Evolutionary conservation across 2,888 invertebrate species (phyloP), one percentile per base, ranked within the genome.

Genomic region (Terebella lapidaria): DNA sequence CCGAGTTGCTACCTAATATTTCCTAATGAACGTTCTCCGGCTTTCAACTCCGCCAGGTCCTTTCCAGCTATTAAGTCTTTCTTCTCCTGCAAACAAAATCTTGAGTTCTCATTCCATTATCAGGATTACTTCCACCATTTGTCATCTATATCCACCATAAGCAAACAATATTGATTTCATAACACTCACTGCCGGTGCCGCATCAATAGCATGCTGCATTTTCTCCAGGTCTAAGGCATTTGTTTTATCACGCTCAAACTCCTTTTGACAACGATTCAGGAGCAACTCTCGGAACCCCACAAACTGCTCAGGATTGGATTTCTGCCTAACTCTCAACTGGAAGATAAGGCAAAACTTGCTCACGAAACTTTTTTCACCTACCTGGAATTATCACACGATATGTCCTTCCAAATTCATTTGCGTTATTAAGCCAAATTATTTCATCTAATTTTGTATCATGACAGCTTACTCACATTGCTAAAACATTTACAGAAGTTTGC

Each of bases 221-320:
- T 65, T 61, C n/a, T 70, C 67, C 52, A 74, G 70, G 5, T 84
- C 78, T 3, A 78, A 68, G 56, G 90, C 90, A 71, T 89, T 89
- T 18, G 86, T 85, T 53, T 88, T 89, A 72, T 90, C 89, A 64
- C 88, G 88, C 71, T 91, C 90, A 80, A 95, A 96, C 81, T 94
- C 92, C 60, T 84, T 84, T 81, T 96, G 94, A 74, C 95, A 95
- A 76, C 89, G 88, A 61, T 85, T 88, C 56, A 94, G 84, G 66
- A 94, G 86, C 26, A 91, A 83, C 70, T 88, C 89, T 60, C 89
- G 85, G 81, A 93, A 93, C 76, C 87, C 88, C 3, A 81, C 84
- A 77, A 69, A 83, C 47, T 77, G 71, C 15, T 65, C 68, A 45
- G 64, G 63, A 73, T 85, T 85, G 4, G 42, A 46, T 67, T 70